phyloP scores from a whole-genome alignment of 2,797 vertebrate genomes.

The Alauda arvensis region DNA sequence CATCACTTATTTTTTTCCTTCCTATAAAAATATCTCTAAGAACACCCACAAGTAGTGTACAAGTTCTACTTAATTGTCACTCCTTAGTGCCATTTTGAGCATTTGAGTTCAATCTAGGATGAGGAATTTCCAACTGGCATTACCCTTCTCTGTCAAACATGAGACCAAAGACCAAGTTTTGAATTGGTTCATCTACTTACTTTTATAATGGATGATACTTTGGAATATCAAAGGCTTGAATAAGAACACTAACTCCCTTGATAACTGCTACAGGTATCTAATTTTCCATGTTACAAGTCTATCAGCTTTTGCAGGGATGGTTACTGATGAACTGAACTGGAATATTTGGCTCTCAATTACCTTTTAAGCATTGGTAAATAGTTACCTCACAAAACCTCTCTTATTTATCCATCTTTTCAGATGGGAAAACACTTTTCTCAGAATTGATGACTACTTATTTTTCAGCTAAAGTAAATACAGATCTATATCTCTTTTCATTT shows the following conservation, averaged over 20 bases:
- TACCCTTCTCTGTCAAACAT: not conserved
- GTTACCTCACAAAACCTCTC: constrained; percentile 58
- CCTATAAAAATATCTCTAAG: not conserved
- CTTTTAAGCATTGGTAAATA: constrained; percentile 60
- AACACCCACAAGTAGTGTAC: not conserved
- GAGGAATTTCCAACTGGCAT: not conserved
- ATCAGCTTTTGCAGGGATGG: not conserved
- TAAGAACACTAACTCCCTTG: not conserved
- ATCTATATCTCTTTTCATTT: constrained; percentile 80
- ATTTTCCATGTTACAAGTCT: not conserved
- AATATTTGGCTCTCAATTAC: constrained; percentile 48
- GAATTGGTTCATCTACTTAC: not conserved
- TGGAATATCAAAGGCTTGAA: not conserved
- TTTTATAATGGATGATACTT: not conserved
- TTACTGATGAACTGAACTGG: constrained; percentile 23
- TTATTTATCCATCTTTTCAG: constrained; percentile 70
- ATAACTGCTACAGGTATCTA: not conserved
- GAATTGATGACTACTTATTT: constrained; percentile 79
- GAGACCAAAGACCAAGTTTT: not conserved
- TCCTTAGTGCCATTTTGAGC: not conserved
- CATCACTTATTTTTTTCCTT: not conserved
- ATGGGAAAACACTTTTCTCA: constrained; percentile 70
- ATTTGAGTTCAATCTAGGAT: not conserved
- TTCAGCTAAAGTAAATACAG: constrained; percentile 78
- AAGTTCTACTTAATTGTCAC: not conserved